phyloP scores from a whole-genome alignment of 2,113 vertebrate genomes.

The Xiphorhynchus elegans region DNA sequence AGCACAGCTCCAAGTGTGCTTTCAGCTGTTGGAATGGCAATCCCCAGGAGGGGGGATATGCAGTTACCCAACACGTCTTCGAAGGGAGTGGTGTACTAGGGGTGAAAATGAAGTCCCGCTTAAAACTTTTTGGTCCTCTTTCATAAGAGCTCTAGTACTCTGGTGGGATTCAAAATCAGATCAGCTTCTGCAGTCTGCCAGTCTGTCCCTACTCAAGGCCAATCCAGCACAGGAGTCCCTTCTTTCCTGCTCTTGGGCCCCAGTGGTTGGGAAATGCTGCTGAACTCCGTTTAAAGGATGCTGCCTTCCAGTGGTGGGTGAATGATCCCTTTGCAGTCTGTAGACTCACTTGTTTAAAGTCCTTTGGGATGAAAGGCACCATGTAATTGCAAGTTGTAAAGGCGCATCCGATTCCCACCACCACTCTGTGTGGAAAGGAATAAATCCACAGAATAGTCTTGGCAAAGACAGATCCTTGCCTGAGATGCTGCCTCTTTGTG shows the following conservation, averaged over 20 bases:
- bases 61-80: background rate
- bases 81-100: background rate
- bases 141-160: background rate
- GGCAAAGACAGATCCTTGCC: background rate
- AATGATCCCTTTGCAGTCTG: background rate
- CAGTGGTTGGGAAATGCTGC: background rate
- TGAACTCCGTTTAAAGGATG: background rate
- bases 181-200: background rate
- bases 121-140: background rate
- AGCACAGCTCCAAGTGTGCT: background rate
- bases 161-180: background rate
- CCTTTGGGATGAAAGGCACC: slow-evolving; percentile 27
- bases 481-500: background rate
- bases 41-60: background rate
- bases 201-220: background rate
- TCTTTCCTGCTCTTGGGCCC: background rate
- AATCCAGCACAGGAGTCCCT: background rate
- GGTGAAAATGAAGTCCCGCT: background rate
- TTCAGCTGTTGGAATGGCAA: background rate
- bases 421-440: background rate
- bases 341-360: background rate
- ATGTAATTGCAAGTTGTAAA: slow-evolving; percentile 53
- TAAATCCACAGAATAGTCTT: background rate
- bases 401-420: slow-evolving; percentile 18
- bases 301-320: slow-evolving; percentile 6